phyloP scores from a whole-genome alignment of 2,888 invertebrate species.

The Sphinx pinastri region DNA sequence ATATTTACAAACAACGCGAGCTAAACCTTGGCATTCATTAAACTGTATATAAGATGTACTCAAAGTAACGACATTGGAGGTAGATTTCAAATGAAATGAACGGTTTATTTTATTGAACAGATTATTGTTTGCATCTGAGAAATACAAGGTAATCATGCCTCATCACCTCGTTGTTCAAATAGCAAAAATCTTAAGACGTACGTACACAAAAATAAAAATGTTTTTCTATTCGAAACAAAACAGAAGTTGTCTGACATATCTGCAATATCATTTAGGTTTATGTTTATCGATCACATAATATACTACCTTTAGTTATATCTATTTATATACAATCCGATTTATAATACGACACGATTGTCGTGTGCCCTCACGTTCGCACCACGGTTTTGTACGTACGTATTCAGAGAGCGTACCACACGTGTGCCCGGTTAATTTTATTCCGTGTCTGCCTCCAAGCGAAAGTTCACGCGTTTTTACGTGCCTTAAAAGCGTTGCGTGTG shows the following conservation, averaged over 20 bases:
- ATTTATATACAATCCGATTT: neutral
- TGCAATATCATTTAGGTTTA: too few relatives aligned
- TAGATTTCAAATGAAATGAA: neutral
- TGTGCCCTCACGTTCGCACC: slow-evolving; percentile 8
- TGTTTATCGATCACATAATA: too few relatives aligned
- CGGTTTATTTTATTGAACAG: neutral
- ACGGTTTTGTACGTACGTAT: slow-evolving; percentile 24
- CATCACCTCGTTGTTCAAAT: too few relatives aligned
- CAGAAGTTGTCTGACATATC: too few relatives aligned
- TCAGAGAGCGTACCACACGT: slow-evolving; percentile 30
- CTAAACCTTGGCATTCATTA: neutral
- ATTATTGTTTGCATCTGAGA: too few relatives aligned
- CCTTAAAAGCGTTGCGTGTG: slow-evolving; percentile 14
- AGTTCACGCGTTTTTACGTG: slow-evolving; percentile 31
- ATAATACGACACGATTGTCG: neutral
- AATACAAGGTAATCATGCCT: too few relatives aligned
- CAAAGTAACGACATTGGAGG: neutral
- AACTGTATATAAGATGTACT: neutral
- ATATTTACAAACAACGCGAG: too few relatives aligned
- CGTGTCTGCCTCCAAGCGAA: slow-evolving; percentile 32
- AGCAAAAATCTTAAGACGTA: too few relatives aligned
- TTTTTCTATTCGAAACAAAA: too few relatives aligned
- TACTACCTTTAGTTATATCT: neutral
- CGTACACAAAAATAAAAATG: too few relatives aligned
- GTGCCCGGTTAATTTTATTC: slow-evolving; percentile 30